Evolutionary conservation across 1,140 invertebrate genomes (phyloP).

Genomic region (Chlorops oryzae): DNA sequence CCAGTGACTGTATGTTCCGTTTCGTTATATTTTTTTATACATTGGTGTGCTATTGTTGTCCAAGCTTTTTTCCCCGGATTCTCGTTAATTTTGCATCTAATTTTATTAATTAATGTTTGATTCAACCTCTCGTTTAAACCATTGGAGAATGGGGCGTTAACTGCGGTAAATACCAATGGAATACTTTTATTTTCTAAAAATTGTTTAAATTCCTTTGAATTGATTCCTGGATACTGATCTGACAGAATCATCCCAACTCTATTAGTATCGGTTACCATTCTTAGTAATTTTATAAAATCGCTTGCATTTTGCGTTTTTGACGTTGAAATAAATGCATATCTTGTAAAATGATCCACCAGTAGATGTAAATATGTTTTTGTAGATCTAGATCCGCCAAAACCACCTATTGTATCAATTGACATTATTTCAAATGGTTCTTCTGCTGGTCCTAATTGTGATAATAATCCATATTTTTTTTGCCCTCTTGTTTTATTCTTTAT

Average conservation of each 20-base stretch:
- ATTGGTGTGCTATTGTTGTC: constrained; percentile 41
- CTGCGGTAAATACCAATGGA: constrained; percentile 34
- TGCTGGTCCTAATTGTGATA: constrained; percentile 42
- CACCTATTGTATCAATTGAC: constrained; percentile 40
- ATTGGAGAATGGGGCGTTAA: constrained; percentile 42
- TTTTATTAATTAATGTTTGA: constrained; percentile 39
- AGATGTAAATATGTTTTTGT: constrained; percentile 39
- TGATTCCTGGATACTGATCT: constrained; percentile 42
- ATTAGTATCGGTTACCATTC: constrained; percentile 14
- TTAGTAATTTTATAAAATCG: constrained; percentile 43
- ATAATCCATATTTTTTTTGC: constrained; percentile 27
- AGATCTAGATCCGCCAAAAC: constrained; percentile 29
- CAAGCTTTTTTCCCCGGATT: constrained; percentile 31
- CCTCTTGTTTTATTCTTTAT: constrained; percentile 46
- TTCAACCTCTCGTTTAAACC: constrained; percentile 39
- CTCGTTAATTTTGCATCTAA: constrained; percentile 36
- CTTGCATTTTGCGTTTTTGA: constrained; percentile 35
- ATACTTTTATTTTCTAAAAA: constrained; percentile 26
- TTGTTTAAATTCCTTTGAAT: constrained; percentile 38
- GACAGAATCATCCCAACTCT: constrained; percentile 32
- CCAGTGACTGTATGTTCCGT: constrained; percentile 37
- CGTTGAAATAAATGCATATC: constrained; percentile 36
- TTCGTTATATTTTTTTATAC: constrained; percentile 42
- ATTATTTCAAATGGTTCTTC: constrained; percentile 31
- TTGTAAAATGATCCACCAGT: constrained; percentile 14